These are phyloP conservation scores for Neodiprion virginianus DNA, from an alignment of 1,140 invertebrate genomes.

Conservation along the genomic window DNA sequence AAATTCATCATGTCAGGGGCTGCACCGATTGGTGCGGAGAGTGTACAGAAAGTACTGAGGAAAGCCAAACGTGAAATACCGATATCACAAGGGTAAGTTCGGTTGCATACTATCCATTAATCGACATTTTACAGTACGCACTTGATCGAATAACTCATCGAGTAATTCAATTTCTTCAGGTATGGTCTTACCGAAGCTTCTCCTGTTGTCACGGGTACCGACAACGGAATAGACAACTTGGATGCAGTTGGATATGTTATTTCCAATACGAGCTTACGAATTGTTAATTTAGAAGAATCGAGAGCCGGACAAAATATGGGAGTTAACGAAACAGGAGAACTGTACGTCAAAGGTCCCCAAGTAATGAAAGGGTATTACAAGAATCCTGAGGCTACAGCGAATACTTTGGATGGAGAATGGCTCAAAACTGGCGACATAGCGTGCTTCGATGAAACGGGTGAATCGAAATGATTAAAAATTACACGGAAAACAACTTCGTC, in stretches of 20 bases:
- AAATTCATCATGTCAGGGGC: slow-evolving; percentile 70
- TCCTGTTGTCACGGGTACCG: slow-evolving; percentile 53
- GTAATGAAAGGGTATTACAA: slow-evolving; percentile 65
- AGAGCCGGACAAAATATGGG: slow-evolving; percentile 32
- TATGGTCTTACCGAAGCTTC: slow-evolving; percentile 74
- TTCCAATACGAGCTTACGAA: slow-evolving; percentile 70
- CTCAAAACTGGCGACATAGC: slow-evolving; percentile 82
- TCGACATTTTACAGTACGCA: not conserved
- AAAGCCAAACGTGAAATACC: slow-evolving; percentile 46
- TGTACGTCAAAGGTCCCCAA: slow-evolving; percentile 37
- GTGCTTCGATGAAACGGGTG: slow-evolving; percentile 71
- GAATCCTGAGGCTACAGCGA: slow-evolving; percentile 61
- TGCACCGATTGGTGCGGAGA: slow-evolving; percentile 69
- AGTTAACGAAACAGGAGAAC: slow-evolving; percentile 37
- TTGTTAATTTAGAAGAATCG: slow-evolving; percentile 63
- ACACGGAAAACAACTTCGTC: not conserved
- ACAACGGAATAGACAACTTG: slow-evolving; percentile 35
- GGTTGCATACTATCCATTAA: slow-evolving; percentile 28
- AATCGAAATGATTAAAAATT: slow-evolving; percentile 32
- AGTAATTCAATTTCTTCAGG: slow-evolving; percentile 24
- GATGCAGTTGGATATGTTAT: slow-evolving; percentile 65
- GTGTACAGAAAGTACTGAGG: slow-evolving; percentile 65
- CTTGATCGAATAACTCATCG: slow-evolving; percentile 12
- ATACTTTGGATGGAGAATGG: slow-evolving; percentile 71
- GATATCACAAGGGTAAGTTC: slow-evolving; percentile 54